Base-by-base conservation (phyloP, 2,113 vertebrate species). In the Urocitellus parryii region DNA sequence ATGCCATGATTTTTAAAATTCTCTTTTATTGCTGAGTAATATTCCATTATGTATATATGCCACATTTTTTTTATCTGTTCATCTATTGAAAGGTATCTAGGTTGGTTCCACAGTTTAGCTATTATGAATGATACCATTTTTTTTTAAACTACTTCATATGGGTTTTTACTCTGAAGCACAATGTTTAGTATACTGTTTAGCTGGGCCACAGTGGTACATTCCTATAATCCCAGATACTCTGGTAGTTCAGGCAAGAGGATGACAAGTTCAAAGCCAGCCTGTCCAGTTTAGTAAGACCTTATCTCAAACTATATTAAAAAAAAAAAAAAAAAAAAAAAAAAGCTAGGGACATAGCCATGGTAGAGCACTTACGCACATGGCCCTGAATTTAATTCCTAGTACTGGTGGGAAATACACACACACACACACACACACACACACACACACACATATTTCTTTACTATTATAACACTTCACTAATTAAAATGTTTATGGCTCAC, bases 401-500 rank as follows among this genome's bases (percentile, higher is more conserved):
- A n/a, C 14, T n/a, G 67, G 5, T 3, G 27, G 14, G 5, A 58
- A 20, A 20, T 56, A 56, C 16, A 61, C 8, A 61, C 6, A 22
- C 4, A 61, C 2, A 61, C 6, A 22, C 4, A 61, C 2, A 63
- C 24, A 63, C 61, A 63, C 24, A 63, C 24, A 63, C 1, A 9
- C 8, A 61, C 8, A 25, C 0, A 63, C 9, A 63, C 9, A 63
- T 9, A 63, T 24, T 53, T 17, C 51, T 53, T 1, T 53, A 22
- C 16, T 86, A 88, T 87, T 72, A 27, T 13, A 14, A 29, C 29
- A 68, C n/a, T 25, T 73, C 51, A 0, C 3, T 29, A 51, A 67
- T 39, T 29, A 20, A 9, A 4, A 3, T 1, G 25, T 2, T 42
- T 34, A 0, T 16, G 14, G 34, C 1, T 78, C 63, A 14, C 73